These are phyloP conservation scores for Condylostylus longicornis DNA, from an alignment of 1,140 invertebrate genomes.

Conservation along the genomic window DNA sequence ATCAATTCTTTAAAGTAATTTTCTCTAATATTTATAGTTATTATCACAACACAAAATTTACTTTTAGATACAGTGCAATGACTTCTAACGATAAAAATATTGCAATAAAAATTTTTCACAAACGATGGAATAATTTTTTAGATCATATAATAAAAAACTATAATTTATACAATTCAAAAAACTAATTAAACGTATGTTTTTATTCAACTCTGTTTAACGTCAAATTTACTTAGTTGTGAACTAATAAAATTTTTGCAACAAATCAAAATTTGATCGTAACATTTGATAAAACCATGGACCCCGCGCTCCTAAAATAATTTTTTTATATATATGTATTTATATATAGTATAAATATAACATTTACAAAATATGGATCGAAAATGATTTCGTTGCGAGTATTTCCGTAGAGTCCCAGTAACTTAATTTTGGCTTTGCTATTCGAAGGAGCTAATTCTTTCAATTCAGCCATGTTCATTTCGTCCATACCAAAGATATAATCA, in stretches of 20 bases:
- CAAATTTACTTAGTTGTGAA: no score
- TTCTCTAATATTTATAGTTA: neutral
- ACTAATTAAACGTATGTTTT: no score
- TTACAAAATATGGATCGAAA: conserved; percentile 76
- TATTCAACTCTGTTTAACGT: no score
- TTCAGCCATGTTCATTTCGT: conserved; percentile 51
- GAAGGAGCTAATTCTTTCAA: conserved; percentile 45
- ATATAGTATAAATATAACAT: conserved; percentile 29
- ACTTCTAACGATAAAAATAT: conserved; percentile 17
- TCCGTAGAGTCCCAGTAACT: conserved; percentile 66
- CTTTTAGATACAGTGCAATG: conserved; percentile 26
- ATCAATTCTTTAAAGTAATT: conserved; percentile 47
- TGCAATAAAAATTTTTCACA: conserved; percentile 20
- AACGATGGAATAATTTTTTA: conserved; percentile 24
- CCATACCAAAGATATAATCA: conserved; percentile 18
- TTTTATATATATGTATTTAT: no score
- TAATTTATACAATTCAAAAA: no score
- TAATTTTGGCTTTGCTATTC: conserved; percentile 47
- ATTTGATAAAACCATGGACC: no score
- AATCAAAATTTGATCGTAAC: no score
- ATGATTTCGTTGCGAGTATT: conserved; percentile 55
- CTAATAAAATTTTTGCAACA: no score
- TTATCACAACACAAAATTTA: neutral
- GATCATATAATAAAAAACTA: neutral
- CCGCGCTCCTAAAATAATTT: no score